Percentiles rank a stretch among this genome's conserved stretches.
Conservation (phyloP, 2,113 vertebrate species). For the rat (Rattus norvegicus) region DNA sequence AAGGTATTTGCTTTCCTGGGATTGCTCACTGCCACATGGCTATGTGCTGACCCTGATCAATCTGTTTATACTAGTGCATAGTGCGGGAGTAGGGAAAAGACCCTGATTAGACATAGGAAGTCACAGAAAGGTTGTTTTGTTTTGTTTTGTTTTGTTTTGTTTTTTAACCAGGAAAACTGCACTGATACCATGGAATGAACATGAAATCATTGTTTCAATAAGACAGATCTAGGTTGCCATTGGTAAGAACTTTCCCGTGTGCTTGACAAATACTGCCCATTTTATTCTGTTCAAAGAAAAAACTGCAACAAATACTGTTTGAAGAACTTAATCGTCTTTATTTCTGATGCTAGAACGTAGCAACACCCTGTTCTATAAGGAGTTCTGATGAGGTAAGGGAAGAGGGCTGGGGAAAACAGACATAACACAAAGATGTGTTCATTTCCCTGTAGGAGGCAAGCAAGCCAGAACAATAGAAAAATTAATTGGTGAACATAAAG, state of each 20-base stretch:
- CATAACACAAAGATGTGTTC: neutral
- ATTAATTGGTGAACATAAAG: neutral
- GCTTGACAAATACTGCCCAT: neutral
- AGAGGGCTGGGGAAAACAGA: neutral
- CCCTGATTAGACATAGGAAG: neutral
- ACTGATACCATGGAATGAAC: neutral
- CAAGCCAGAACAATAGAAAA: neutral
- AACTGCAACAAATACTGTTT: neutral
- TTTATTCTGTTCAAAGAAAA: neutral
- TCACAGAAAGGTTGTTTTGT: neutral
- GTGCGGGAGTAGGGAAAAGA: neutral
- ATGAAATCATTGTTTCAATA: neutral
- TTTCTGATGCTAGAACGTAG: neutral
- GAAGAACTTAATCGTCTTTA: neutral
- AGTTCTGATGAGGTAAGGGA: neutral
- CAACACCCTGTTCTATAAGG: neutral
- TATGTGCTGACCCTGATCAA: fast-evolving
- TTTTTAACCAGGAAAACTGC: neutral
- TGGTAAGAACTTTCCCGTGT: neutral
- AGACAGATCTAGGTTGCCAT: neutral
- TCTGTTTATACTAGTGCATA: neutral
- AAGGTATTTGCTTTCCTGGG: neutral
- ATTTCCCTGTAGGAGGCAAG: neutral
- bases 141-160: too few relatives aligned
- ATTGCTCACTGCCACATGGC: neutral